Percentiles rank a stretch among this genome's conserved stretches.
phyloP scores from a whole-genome alignment of 2,797 vertebrate species.

The Eulemur albifrons region DNA sequence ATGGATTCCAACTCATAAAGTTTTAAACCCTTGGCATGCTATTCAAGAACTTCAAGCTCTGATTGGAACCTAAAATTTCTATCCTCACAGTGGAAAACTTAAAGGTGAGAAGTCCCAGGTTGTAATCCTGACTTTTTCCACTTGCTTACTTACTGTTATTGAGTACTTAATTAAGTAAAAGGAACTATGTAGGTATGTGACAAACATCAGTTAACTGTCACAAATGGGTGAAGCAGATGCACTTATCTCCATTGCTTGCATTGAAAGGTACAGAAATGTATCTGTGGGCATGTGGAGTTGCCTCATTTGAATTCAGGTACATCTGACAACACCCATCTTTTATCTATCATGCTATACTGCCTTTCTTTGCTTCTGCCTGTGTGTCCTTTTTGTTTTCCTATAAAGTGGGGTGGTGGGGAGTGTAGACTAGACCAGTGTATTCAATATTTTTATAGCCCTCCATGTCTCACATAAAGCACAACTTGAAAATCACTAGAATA shows the following conservation, averaged over 20 bases:
- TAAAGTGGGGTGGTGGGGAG: accelerated
- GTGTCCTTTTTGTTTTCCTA: background rate
- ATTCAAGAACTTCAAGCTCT: background rate
- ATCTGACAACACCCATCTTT: background rate
- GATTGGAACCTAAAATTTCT: background rate
- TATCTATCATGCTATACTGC: background rate
- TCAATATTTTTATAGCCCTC: background rate
- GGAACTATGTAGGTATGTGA: background rate
- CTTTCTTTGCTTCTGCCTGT: background rate
- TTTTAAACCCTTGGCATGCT: background rate
- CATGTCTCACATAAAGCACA: background rate
- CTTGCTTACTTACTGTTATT: background rate
- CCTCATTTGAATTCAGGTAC: background rate
- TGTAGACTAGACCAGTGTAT: background rate
- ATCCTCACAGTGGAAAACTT: background rate
- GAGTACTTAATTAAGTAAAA: background rate
- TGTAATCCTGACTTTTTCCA: background rate
- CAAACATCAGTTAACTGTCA: background rate
- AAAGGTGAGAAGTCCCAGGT: background rate
- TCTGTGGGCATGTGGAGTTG: background rate
- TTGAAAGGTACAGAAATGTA: background rate
- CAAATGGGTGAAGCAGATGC: background rate
- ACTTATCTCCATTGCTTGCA: background rate
- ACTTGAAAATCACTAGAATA: background rate
- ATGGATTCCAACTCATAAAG: background rate